Percentiles rank a stretch among this genome's conserved stretches.
Evolutionary conservation across 2,113 vertebrate genomes (phyloP).

Genomic region (Varanus komodoensis): DNA sequence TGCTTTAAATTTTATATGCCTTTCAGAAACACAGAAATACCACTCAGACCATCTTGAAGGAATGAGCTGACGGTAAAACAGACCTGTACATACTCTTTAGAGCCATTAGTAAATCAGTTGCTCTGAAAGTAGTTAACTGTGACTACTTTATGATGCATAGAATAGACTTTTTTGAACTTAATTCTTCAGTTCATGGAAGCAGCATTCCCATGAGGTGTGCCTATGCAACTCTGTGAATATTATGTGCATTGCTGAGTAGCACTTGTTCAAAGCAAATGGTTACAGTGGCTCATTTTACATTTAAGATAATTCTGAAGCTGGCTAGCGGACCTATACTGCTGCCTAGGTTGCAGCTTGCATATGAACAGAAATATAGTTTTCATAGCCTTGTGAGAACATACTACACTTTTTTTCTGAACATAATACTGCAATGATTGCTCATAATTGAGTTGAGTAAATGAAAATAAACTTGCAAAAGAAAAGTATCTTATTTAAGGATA

Average conservation of each 20-base stretch:
- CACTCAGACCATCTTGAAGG: slow-evolving; percentile 51
- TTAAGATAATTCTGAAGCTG: slow-evolving; percentile 14
- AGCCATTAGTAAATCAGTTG: slow-evolving; percentile 36
- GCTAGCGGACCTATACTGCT: not conserved
- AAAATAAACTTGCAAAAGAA: slow-evolving; percentile 46
- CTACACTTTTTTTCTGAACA: slow-evolving; percentile 40
- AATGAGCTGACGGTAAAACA: slow-evolving; percentile 69
- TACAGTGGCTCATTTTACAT: slow-evolving; percentile 30
- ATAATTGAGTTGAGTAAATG: not conserved
- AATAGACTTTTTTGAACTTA: slow-evolving; percentile 12
- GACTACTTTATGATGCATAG: slow-evolving; percentile 50
- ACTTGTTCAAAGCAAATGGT: slow-evolving; percentile 15
- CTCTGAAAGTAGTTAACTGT: slow-evolving; percentile 16
- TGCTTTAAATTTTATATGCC: slow-evolving; percentile 65
- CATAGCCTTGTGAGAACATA: slow-evolving; percentile 19
- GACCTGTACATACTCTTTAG: slow-evolving; percentile 44
- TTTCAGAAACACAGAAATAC: slow-evolving; percentile 61
- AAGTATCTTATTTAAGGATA: slow-evolving; percentile 10
- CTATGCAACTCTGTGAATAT: slow-evolving; percentile 51
- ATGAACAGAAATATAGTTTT: slow-evolving; percentile 10
- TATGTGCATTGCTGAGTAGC: slow-evolving; percentile 40
- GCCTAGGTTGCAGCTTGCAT: not conserved
- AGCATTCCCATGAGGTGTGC: slow-evolving; percentile 53
- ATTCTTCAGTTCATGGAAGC: slow-evolving; percentile 8
- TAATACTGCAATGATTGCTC: slow-evolving; percentile 2